A percentile compares a stretch with the other conserved stretches of the same genome.
phyloP scores from a whole-genome alignment of 2,888 invertebrate species.

The Trissolcus brochymenae region DNA sequence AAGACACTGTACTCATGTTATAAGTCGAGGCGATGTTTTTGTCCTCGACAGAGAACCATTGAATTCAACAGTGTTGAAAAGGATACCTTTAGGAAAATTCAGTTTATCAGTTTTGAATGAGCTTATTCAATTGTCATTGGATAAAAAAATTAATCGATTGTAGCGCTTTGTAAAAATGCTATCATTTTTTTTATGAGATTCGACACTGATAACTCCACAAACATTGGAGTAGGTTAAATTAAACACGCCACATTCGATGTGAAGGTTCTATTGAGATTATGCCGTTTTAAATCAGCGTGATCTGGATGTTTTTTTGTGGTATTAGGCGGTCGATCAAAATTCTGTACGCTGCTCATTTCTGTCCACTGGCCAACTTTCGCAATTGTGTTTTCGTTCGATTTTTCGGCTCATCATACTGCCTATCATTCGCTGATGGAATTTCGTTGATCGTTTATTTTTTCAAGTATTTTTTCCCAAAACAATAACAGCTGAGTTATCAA shows the following conservation, averaged over 20 bases:
- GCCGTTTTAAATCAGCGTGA: constrained; percentile 47
- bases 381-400: too few species aligned
- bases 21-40: constrained; percentile 38
- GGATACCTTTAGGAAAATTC: not conserved
- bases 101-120: too few species aligned
- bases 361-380: too few species aligned
- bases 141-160: too few species aligned
- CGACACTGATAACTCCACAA: constrained; percentile 27
- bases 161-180: not conserved
- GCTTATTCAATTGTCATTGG: too few species aligned
- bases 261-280: constrained; percentile 39
- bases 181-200: constrained; percentile 16
- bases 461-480: too few species aligned
- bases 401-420: too few species aligned
- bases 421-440: not conserved
- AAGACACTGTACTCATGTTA: constrained; percentile 26
- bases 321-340: constrained; percentile 31
- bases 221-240: constrained; percentile 31
- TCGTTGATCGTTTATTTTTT: too few species aligned
- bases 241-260: constrained; percentile 42
- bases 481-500: too few species aligned
- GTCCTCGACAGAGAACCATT: constrained; percentile 9
- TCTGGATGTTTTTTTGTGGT: constrained; percentile 28
- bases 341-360: constrained; percentile 8
- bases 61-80: constrained; percentile 18